A percentile compares a stretch with the other conserved stretches of the same genome.
Conservation (phyloP, 2,888 invertebrate genomes). For the Chrysopilus asiliformis region DNA sequence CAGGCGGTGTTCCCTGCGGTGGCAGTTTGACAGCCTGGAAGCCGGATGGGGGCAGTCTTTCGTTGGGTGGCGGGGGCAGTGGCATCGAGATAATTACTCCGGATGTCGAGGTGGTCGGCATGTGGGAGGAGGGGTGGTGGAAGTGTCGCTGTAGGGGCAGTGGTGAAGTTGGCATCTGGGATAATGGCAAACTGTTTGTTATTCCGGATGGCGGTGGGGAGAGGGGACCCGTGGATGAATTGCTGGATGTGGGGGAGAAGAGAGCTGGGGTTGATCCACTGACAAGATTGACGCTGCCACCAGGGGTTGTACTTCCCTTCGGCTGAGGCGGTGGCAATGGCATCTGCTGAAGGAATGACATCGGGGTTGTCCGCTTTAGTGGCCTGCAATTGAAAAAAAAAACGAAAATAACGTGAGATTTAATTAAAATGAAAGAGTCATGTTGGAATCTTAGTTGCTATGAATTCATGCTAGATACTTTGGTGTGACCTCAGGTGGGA, state of each 20-base stretch:
- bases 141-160: constrained; percentile 30
- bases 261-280: constrained; percentile 25
- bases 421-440: too few relatives aligned
- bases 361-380: constrained; percentile 16
- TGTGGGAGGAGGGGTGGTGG: constrained; percentile 13
- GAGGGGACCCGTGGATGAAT: too few relatives aligned
- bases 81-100: not conserved
- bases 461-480: too few relatives aligned
- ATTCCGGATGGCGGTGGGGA: constrained; percentile 13
- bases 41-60: constrained; percentile 16
- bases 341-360: constrained; percentile 16
- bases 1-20: constrained; percentile 6
- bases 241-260: constrained; percentile 15
- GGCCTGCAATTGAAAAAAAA: constrained; percentile 12
- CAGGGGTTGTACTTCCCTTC: constrained; percentile 9
- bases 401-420: too few relatives aligned
- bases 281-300: not conserved
- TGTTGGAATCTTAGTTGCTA: too few relatives aligned
- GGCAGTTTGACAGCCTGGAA: constrained; percentile 14
- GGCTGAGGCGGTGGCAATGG: constrained; percentile 14
- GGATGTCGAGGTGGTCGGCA: constrained; percentile 10
- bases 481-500: too few relatives aligned
- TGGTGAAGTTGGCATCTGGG: constrained; percentile 29
- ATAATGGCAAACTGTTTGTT: constrained; percentile 7
- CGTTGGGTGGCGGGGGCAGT: constrained; percentile 5